Evolutionary conservation across 2,797 vertebrate genomes (phyloP).

Genomic region (Neostethus bicornis): DNA sequence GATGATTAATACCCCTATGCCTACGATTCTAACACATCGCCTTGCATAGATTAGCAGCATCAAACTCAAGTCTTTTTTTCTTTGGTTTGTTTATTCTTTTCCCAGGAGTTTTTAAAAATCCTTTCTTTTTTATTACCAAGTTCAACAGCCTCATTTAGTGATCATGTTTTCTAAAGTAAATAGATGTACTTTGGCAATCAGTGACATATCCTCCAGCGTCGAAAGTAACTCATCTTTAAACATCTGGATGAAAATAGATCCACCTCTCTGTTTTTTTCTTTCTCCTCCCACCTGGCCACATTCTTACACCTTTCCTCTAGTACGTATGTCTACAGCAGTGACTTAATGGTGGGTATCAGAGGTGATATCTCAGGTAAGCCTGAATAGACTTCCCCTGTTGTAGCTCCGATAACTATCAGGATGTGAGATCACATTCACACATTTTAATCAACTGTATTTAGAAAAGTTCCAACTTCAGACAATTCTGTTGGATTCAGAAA

Average conservation of each 20-base stretch:
- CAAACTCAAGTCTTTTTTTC: conserved; percentile 6
- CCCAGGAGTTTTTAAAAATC: not conserved
- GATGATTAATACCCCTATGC: conserved; percentile 80
- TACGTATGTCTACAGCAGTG: not conserved
- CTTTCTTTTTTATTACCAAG: conserved; percentile 22
- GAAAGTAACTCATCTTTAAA: conserved; percentile 37
- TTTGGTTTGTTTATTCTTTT: not conserved
- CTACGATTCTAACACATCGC: conserved; percentile 76
- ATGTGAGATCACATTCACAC: not conserved
- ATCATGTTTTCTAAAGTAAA: conserved; percentile 1
- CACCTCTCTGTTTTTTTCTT: conserved; percentile 28
- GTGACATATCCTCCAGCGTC: conserved; percentile 22
- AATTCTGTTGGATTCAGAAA: too few species aligned
- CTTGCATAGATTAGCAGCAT: conserved; percentile 47
- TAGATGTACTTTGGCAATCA: conserved; percentile 27
- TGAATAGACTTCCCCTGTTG: not conserved
- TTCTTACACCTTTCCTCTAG: conserved; percentile 12
- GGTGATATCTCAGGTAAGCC: not conserved
- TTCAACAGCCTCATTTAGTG: conserved; percentile 20
- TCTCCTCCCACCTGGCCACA: conserved; percentile 30
- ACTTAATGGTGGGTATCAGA: conserved; percentile 1
- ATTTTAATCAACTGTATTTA: conserved; percentile 1
- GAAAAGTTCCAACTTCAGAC: not conserved
- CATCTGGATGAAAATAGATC: conserved; percentile 46
- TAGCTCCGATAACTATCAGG: not conserved